phyloP scores from a whole-genome alignment of 1,140 invertebrate genomes.

The Ips typographus region DNA sequence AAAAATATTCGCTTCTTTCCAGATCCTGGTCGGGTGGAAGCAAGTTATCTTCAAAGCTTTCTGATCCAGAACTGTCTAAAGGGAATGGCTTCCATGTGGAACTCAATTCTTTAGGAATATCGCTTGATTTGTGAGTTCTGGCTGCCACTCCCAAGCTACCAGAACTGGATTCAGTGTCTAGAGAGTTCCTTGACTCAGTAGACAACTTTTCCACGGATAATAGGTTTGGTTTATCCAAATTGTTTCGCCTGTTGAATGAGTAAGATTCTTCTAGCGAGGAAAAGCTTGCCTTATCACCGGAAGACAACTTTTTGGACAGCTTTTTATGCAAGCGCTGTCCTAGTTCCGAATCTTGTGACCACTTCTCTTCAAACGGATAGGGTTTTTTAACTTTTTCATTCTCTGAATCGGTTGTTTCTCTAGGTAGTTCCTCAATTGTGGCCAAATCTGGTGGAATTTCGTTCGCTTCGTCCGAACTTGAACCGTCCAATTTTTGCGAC shows the following conservation, averaged over 20 bases:
- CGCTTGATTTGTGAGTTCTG: constrained; percentile 60
- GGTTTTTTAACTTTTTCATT: constrained; percentile 45
- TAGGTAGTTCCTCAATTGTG: constrained; percentile 41
- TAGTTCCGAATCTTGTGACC: constrained; percentile 51
- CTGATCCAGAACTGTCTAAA: constrained; percentile 73
- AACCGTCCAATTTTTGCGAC: constrained; percentile 44
- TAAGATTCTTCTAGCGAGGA: constrained; percentile 50
- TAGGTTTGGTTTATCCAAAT: constrained; percentile 43
- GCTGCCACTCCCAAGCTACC: constrained; percentile 65
- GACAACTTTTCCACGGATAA: constrained; percentile 47
- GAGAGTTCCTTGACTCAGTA: constrained; percentile 66
- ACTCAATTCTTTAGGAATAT: constrained; percentile 63
- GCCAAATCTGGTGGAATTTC: constrained; percentile 47
- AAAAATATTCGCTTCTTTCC: constrained; percentile 55
- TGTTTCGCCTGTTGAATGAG: constrained; percentile 41
- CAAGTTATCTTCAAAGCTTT: constrained; percentile 79
- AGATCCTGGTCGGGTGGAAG: constrained; percentile 71
- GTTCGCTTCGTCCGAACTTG: constrained; percentile 48
- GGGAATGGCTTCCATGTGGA: constrained; percentile 80
- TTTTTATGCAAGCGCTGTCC: constrained; percentile 48
- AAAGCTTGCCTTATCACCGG: constrained; percentile 46
- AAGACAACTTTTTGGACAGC: constrained; percentile 49
- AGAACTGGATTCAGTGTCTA: constrained; percentile 73
- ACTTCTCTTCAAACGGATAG: constrained; percentile 53
- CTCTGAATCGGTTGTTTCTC: constrained; percentile 33